Evolutionary conservation across 2,888 invertebrate genomes (phyloP).

Genomic region (Myopa testacea): DNA sequence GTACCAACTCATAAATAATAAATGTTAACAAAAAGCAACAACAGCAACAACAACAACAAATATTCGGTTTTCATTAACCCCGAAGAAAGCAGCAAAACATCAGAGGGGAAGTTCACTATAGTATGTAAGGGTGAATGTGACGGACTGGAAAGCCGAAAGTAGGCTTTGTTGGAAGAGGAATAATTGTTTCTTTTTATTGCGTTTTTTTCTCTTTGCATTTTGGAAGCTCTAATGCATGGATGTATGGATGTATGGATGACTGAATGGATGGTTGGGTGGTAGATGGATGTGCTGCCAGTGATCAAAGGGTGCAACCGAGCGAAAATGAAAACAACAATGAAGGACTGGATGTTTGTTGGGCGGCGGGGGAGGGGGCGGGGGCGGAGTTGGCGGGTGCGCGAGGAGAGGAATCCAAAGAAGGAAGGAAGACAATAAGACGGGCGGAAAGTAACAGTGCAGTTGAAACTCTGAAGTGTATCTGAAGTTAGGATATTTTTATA

Average conservation of each 20-base stretch:
- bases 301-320: conserved; percentile 44
- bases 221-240: conserved; percentile 40
- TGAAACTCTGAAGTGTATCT: conserved; percentile 22
- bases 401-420: background rate
- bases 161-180: conserved; percentile 20
- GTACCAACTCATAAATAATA: conserved; percentile 59
- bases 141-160: conserved; percentile 18
- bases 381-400: background rate
- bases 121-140: conserved; percentile 4
- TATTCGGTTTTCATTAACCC: conserved; percentile 61
- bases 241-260: conserved; percentile 35
- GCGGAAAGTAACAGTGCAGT: conserved; percentile 14
- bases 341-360: background rate
- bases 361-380: background rate
- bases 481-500: conserved; percentile 50
- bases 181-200: conserved; percentile 25
- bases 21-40: conserved; percentile 53
- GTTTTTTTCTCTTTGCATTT: conserved; percentile 10
- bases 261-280: conserved; percentile 27
- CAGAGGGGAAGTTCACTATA: background rate
- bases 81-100: conserved; percentile 47
- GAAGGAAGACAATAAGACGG: background rate
- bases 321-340: conserved; percentile 36
- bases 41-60: background rate
- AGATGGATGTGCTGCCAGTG: conserved; percentile 26